These are phyloP conservation scores for Drosophila ironensis DNA, from an alignment of 1,140 invertebrate genomes.

Conservation along the genomic window DNA sequence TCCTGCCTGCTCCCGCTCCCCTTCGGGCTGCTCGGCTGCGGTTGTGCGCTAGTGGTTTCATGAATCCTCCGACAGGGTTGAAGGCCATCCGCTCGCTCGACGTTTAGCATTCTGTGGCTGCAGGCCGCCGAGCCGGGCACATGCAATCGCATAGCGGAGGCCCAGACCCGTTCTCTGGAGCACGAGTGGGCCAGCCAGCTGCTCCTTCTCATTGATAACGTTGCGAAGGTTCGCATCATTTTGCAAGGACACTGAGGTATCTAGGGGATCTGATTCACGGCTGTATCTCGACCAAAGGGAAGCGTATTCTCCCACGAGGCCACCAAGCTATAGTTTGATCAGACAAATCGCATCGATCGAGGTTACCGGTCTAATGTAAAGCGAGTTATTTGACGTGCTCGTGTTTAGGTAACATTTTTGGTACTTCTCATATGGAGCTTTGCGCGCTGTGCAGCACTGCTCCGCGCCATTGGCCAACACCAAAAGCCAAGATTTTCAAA, in stretches of 20 bases:
- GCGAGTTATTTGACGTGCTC: constrained; percentile 9
- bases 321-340: background rate
- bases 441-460: no score
- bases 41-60: constrained; percentile 14
- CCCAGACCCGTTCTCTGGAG: constrained; percentile 16
- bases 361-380: background rate
- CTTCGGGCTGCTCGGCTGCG: constrained; percentile 3
- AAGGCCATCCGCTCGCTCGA: background rate
- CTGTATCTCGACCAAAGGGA: background rate
- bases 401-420: constrained; percentile 43
- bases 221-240: constrained; percentile 38
- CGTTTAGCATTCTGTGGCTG: background rate
- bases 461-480: no score
- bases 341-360: constrained; percentile 7
- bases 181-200: constrained; percentile 24
- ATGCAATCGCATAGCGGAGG: background rate
- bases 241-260: constrained; percentile 12
- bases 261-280: background rate
- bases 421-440: constrained; percentile 18
- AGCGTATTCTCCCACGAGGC: background rate
- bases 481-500: no score
- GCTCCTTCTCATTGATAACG: constrained; percentile 32
- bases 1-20: constrained; percentile 35
- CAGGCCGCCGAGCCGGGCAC: background rate
- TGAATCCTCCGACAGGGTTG: constrained; percentile 8